Evolutionary conservation across 2,797 vertebrate genomes (phyloP).

Genomic region (Dromococcyx pavoninus): DNA sequence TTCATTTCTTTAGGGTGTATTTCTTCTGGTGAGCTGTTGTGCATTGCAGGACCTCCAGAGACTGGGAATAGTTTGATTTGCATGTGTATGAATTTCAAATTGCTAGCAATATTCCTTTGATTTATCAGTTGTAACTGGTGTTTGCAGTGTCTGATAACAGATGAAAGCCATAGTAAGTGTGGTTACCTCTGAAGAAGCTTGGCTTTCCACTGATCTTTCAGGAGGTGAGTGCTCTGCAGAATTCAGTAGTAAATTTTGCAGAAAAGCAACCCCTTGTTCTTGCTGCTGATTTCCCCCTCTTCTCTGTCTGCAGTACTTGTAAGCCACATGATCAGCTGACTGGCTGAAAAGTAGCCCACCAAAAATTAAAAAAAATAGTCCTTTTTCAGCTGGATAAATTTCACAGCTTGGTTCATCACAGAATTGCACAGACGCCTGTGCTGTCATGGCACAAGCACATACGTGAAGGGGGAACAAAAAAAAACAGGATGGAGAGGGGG

Average conservation of each 20-base stretch:
- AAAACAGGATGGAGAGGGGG: not conserved
- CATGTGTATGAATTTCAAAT: not conserved
- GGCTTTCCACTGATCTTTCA: not conserved
- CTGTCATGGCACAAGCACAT: not conserved
- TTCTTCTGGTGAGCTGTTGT: not conserved
- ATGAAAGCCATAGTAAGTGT: accelerated
- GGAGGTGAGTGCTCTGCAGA: not conserved
- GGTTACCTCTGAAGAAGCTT: not conserved
- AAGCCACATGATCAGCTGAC: not conserved
- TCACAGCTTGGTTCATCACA: not conserved
- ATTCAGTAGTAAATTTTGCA: not conserved
- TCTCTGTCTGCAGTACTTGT: not conserved
- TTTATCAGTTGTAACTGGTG: not conserved
- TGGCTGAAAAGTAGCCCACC: not conserved
- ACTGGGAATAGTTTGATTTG: not conserved
- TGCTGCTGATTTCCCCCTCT: not conserved
- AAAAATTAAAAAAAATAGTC: not conserved
- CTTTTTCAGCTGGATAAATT: not conserved
- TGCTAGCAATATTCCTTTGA: not conserved
- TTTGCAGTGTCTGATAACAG: not conserved
- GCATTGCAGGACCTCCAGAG: not conserved
- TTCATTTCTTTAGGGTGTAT: not conserved
- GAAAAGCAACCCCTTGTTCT: no score
- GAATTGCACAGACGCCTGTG: not conserved
- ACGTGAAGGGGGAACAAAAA: not conserved